Percentiles rank a stretch among this genome's conserved stretches.
phyloP scores from a whole-genome alignment of 2,797 vertebrate genomes.

The Lithobates sylvaticus region DNA sequence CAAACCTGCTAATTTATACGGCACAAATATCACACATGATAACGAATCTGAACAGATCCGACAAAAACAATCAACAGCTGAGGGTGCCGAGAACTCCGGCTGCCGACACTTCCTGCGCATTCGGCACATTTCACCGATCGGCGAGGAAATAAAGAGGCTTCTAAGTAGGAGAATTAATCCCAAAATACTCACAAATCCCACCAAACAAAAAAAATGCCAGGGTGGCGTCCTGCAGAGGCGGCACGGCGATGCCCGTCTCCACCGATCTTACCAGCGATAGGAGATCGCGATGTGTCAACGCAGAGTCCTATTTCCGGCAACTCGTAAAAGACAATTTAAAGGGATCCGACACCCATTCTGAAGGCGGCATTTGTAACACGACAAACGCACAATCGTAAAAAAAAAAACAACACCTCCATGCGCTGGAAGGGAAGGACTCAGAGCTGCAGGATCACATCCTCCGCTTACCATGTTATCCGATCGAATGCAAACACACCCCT shows the following conservation, averaged over 20 bases:
- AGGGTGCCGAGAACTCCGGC: no score
- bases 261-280: no score
- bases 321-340: background rate
- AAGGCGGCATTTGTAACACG: background rate
- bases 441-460: background rate
- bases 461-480: slow-evolving; percentile 37
- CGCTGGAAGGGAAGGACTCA: background rate
- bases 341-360: background rate
- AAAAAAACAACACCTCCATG: background rate
- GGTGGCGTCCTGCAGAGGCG: background rate
- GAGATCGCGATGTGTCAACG: background rate
- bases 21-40: no score
- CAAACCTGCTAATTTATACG: no score
- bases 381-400: background rate
- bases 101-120: no score
- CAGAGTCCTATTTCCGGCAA: background rate
- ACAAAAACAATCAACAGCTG: no score
- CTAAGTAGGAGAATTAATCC: no score
- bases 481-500: slow-evolving; percentile 1
- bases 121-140: background rate
- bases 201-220: background rate
- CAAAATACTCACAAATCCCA: no score
- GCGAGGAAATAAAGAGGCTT: background rate
- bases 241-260: no score
- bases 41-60: no score